Base-by-base conservation (phyloP, 2,888 invertebrate genomes). In the Acronicta aceris region DNA sequence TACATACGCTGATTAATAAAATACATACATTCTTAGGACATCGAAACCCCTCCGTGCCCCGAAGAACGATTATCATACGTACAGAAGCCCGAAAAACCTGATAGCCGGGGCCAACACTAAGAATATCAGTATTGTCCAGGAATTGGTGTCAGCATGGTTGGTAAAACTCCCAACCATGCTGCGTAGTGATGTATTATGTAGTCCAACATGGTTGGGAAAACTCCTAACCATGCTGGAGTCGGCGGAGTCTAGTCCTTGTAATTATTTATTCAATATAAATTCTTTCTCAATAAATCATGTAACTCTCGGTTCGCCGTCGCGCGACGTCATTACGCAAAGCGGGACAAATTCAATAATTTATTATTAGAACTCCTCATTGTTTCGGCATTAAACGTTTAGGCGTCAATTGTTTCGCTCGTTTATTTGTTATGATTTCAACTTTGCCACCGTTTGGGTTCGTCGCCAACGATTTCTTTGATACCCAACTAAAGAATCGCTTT, bases 381-480 rank as follows among this genome's bases (percentile, higher is more conserved):
- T 78, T 59, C 53, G 62, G 57, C 71, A 78, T 81, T 79, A 80
- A 80, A 78, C 77, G 65, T 74, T 71, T 62, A 59, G 64, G 68
- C 67, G 50, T 48, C 65, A 51, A 65, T 76, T 77, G 78, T 78
- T 68, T 64, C 66, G 68, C 61, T 59, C 74, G 65, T 69, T 74
- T 75, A 77, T 82, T 76, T 81, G 62, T 72, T 80, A 77, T 78
- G 78, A 78, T 79, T 76, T 74, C 67, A 75, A 71, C 74, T 74
- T 74, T 65, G 56, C 70, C 63, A 71, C 63, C 59, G 70, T 77
- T 81, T 70, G 78, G 77, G 80, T 79, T 68, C 68, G 47, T 47
- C 71, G 65, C 68, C 75, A 81, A 81, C 71, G 69, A 81, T 80
- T 84, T 82, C 85, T 85, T 85, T 84, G 85, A 85, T 82, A 84